Base-by-base conservation (phyloP, 1,140 invertebrate species). In the Trachymyrmex cornetzi region DNA sequence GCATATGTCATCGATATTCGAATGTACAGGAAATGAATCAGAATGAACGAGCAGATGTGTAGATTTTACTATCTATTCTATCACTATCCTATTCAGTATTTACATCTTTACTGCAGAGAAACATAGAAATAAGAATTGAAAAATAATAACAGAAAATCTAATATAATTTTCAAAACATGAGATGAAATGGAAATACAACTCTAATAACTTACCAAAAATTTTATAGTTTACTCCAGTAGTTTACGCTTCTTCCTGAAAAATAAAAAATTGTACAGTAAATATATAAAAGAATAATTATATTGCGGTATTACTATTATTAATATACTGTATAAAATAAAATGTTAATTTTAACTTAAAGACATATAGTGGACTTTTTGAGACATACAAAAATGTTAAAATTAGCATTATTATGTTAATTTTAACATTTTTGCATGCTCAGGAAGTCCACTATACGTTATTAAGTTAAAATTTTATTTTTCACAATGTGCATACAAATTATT, bases 1-100 rank as follows among this genome's bases (percentile, higher is more conserved):
- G 16, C 63, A 69, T 55, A 80, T 87, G 67, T 48, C 19, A 90
- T 50, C 30, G 55, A 85, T 75, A 63, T 55, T 48, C 59, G 9
- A 48, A 69, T 38, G 19, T 81, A 19, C 84, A 81, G 88, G 79
- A 90, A 87, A 38, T 61, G 77, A 87, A 72, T 86, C 79, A 85
- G 34, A 86, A 80, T 61, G 57, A 0, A 19, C 24, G 50, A 64
- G 53, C 88, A 90, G 85, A 87, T 87, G 88, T 89, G 27, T 48
- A 48, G 61, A 64, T 44, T 55, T 72, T 80, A 80, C 7, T 69
- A 22, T 1, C 24, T 19, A 19, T 61, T 84, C 6, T 48, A 38
- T 44, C 22, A 48, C 22, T 24, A 34, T n/a, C 22, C 14, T 27
- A 55, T 44, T 44, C 19, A 30, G 16, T 19, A 22, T 64, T 81